These are phyloP conservation scores for Glyptemys insculpta DNA, from an alignment of 2,797 vertebrate genomes.

Conservation along the genomic window DNA sequence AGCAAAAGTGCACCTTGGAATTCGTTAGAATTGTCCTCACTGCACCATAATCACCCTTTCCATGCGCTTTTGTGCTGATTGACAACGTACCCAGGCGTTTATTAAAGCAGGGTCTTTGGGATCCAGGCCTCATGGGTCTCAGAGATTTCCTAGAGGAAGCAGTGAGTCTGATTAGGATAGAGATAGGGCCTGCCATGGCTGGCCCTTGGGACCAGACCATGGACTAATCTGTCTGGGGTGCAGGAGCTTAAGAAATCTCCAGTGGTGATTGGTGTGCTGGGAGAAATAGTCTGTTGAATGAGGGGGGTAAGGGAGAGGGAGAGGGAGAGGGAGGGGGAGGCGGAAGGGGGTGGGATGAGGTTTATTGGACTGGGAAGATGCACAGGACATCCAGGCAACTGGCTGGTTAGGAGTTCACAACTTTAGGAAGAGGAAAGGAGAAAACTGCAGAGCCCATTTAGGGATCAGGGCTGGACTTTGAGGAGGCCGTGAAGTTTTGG, in stretches of 20 bases:
- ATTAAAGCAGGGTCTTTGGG: not conserved
- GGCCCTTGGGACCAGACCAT: not conserved
- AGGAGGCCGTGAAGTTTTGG: not conserved
- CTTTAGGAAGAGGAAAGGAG: not conserved
- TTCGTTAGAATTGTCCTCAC: not conserved
- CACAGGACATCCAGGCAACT: not conserved
- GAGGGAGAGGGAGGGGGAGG: too few relatives aligned
- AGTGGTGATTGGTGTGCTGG: not conserved
- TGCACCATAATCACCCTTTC: not conserved
- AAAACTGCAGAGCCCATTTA: not conserved
- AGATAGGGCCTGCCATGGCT: not conserved
- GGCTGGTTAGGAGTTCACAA: not conserved
- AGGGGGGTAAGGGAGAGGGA: not conserved
- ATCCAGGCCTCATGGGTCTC: not conserved
- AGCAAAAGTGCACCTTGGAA: not conserved
- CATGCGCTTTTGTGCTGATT: not conserved
- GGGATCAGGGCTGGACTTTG: not conserved
- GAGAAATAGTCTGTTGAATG: not conserved
- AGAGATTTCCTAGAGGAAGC: not conserved
- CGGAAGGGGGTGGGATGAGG: not conserved
- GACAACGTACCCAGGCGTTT: not conserved
- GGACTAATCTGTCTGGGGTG: not conserved
- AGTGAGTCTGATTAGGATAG: not conserved
- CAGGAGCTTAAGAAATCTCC: conserved; percentile 14
- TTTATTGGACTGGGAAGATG: not conserved